phyloP scores from a whole-genome alignment of 1,140 invertebrate genomes.

The Periplaneta americana region DNA sequence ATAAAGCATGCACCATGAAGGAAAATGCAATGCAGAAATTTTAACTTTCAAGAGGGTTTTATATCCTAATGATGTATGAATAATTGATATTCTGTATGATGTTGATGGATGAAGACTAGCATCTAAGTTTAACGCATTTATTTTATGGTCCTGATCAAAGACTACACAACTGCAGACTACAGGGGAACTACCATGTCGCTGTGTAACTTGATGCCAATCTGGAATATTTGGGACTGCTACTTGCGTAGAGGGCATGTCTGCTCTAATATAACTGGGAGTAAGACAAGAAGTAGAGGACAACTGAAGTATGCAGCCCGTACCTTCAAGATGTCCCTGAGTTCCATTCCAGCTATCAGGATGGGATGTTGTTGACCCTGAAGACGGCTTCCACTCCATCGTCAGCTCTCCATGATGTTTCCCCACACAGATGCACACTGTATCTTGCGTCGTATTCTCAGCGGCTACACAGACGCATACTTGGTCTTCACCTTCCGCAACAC shows the following conservation, averaged over 20 bases:
- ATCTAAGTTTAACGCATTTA: neutral
- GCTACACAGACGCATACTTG: constrained; percentile 25
- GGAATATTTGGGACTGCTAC: neutral
- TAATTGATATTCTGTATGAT: neutral
- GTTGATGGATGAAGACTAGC: neutral
- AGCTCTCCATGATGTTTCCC: constrained; percentile 11
- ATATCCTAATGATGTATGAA: neutral
- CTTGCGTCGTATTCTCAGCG: neutral
- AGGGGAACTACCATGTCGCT: neutral
- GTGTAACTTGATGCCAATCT: neutral
- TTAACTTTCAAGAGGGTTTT: neutral
- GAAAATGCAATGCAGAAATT: neutral
- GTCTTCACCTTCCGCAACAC: constrained; percentile 20
- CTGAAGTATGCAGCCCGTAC: neutral
- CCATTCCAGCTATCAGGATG: neutral
- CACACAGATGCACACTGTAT: neutral
- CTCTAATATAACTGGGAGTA: neutral
- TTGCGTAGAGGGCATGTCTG: neutral
- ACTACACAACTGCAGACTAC: neutral
- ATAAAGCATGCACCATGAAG: neutral
- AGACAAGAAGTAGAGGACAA: neutral
- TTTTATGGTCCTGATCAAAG: neutral
- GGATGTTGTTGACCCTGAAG: neutral
- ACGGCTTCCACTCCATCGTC: constrained; percentile 17
- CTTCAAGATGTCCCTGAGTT: neutral